phyloP scores from a whole-genome alignment of 2,888 invertebrate genomes.

The Stenodera caucasica region DNA sequence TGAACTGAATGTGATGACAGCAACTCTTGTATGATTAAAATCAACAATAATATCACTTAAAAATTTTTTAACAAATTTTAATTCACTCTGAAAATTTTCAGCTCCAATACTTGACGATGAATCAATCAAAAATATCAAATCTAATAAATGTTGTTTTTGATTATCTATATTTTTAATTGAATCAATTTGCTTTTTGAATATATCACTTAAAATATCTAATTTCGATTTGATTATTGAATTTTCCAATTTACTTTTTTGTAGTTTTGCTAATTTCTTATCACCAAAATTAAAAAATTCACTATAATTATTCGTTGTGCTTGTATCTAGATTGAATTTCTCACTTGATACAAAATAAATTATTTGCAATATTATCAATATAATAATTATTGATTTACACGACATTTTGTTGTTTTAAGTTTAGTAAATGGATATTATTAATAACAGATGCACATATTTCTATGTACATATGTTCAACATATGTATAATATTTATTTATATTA shows the following conservation, averaged over 20 bases:
- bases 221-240: constrained; percentile 57
- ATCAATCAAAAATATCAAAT: constrained; percentile 69
- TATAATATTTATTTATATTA: background rate
- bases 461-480: background rate
- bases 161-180: constrained; percentile 52
- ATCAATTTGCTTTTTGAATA: constrained; percentile 61
- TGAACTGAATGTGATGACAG: constrained; percentile 68
- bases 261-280: constrained; percentile 46
- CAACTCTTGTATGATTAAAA: constrained; percentile 64
- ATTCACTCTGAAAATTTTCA: constrained; percentile 66
- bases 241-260: constrained; percentile 42
- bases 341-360: constrained; percentile 10
- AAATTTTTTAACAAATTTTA: constrained; percentile 68
- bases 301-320: constrained; percentile 42
- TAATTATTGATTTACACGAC: background rate
- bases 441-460: background rate
- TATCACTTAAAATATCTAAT: constrained; percentile 60
- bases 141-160: constrained; percentile 48
- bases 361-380: constrained; percentile 7
- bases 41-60: constrained; percentile 69
- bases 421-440: background rate
- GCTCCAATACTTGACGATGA: constrained; percentile 70
- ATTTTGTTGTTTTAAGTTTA: background rate
- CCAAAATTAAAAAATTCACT: constrained; percentile 53
- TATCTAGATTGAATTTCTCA: constrained; percentile 38